Evolutionary conservation across 1,140 invertebrate genomes (phyloP).

Genomic region (Drepana arcuata): DNA sequence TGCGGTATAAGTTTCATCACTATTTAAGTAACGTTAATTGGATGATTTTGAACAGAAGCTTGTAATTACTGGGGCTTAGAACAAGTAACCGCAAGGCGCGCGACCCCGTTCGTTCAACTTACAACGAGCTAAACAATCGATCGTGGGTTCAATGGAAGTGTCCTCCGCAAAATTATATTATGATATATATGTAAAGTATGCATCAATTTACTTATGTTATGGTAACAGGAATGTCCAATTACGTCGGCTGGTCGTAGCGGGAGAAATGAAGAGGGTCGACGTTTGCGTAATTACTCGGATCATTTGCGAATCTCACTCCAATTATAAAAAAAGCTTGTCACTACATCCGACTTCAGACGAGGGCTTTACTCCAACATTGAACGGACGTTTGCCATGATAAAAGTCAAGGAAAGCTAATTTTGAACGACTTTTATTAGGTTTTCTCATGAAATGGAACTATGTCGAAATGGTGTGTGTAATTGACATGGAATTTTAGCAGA

Average conservation of each 20-base stretch:
- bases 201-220: too few species aligned
- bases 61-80: too few species aligned
- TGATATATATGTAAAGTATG: too few species aligned
- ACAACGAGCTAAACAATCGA: conserved; percentile 3
- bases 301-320: conserved; percentile 57
- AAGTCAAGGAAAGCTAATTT: conserved; percentile 14
- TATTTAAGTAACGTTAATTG: conserved; percentile 10
- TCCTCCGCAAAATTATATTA: conserved; percentile 18
- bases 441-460: background rate
- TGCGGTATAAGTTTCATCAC: conserved; percentile 19
- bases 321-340: conserved; percentile 60
- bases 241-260: conserved; percentile 23
- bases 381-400: conserved; percentile 22
- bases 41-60: too few species aligned
- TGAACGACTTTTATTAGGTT: conserved; percentile 3
- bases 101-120: too few species aligned
- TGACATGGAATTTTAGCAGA: too few species aligned
- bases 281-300: conserved; percentile 65
- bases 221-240: conserved; percentile 35
- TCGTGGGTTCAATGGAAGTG: conserved; percentile 10
- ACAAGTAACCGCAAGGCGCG: too few species aligned
- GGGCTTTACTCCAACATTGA: conserved; percentile 23
- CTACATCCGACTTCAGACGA: conserved; percentile 33
- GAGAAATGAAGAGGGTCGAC: conserved; percentile 65
- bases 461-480: too few species aligned